Evolutionary conservation across 1,140 invertebrate species (phyloP).

Genomic region (Eriosoma lanigerum): DNA sequence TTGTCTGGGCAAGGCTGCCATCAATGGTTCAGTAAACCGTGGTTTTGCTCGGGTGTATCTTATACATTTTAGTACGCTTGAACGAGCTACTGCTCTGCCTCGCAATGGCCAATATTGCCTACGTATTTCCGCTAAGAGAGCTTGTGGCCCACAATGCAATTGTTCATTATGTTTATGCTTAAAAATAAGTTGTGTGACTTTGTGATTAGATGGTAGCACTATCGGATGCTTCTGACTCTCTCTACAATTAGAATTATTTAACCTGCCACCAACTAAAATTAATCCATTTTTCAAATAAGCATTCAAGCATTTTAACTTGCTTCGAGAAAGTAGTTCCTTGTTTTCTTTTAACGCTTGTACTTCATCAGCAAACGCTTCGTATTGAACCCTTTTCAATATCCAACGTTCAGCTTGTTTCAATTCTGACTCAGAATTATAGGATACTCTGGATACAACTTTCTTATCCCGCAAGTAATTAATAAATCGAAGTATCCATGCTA

Average conservation of each 20-base stretch:
- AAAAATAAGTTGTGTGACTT: conserved; percentile 3
- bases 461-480: background rate
- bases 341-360: background rate
- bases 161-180: conserved; percentile 1
- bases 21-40: background rate
- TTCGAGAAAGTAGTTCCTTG: background rate
- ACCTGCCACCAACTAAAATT: background rate
- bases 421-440: too few relatives aligned
- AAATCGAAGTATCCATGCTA: background rate
- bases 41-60: background rate
- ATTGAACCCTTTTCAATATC: background rate
- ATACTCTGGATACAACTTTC: too few relatives aligned
- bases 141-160: conserved; percentile 23
- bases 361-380: background rate
- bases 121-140: background rate
- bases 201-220: background rate
- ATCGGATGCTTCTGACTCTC: background rate
- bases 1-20: conserved; percentile 6
- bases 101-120: conserved; percentile 28
- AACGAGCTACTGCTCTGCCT: background rate
- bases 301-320: background rate
- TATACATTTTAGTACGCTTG: conserved; percentile 13
- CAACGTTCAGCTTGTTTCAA: too few relatives aligned
- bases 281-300: background rate
- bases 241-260: background rate